Evolutionary conservation across 2,113 vertebrate genomes (phyloP).

Genomic region (Myotis davidii): DNA sequence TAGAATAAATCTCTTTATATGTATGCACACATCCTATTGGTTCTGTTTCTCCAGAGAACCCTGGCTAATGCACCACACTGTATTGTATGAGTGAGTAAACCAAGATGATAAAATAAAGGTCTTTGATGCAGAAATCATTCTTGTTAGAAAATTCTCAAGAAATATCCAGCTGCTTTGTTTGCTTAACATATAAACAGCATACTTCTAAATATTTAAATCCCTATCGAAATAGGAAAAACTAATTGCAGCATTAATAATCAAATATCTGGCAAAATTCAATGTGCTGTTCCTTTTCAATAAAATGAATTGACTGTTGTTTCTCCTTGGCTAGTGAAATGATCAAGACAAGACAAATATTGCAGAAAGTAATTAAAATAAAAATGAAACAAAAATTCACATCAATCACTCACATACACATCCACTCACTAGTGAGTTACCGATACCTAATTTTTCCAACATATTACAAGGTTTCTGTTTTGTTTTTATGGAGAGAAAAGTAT

Average conservation of each 20-base stretch:
- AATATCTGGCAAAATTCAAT: constrained; percentile 25
- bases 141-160: constrained; percentile 28
- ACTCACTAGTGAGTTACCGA: background rate
- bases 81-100: background rate
- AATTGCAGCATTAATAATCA: constrained; percentile 41
- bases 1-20: background rate
- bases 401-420: background rate
- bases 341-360: background rate
- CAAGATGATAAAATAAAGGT: background rate
- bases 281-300: constrained; percentile 49
- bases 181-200: constrained; percentile 32
- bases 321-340: background rate
- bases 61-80: background rate
- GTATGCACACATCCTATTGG: background rate
- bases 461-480: background rate
- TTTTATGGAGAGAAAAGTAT: background rate
- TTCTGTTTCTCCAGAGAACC: background rate
- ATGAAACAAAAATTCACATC: background rate
- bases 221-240: constrained; percentile 50
- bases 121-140: background rate
- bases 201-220: constrained; percentile 44
- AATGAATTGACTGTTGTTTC: background rate
- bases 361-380: constrained; percentile 37
- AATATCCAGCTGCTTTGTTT: constrained; percentile 53
- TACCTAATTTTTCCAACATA: background rate